Conservation (phyloP, 2,888 invertebrate genomes). For the Drosophila antonietae region DNA sequence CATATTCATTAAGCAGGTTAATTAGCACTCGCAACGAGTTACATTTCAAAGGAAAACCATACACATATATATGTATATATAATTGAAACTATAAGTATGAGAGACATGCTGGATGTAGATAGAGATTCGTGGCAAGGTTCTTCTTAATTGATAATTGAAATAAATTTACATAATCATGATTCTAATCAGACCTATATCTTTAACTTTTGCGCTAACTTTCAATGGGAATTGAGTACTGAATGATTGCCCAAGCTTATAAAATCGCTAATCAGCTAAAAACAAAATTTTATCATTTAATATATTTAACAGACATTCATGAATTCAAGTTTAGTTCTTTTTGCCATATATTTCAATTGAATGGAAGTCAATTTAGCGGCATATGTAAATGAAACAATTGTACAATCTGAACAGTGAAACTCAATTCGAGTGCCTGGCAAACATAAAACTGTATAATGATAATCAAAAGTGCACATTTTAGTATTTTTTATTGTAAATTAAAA, state of each 20-base stretch:
- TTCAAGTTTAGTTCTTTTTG: neutral
- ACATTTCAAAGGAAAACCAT: neutral
- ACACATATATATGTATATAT: no score
- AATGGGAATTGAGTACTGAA: no score
- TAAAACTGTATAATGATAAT: constrained; percentile 71
- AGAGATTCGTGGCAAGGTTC: neutral
- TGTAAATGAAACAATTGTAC: constrained; percentile 22
- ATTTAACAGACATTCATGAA: neutral
- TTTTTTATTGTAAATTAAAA: constrained; percentile 77
- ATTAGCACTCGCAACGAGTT: neutral
- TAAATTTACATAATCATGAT: no score
- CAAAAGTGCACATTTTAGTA: constrained; percentile 71
- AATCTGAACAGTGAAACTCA: constrained; percentile 24
- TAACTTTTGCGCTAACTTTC: no score
- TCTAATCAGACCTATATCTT: no score
- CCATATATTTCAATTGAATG: neutral
- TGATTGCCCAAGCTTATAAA: no score
- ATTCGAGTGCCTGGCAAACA: constrained; percentile 57
- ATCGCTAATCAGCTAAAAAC: no score
- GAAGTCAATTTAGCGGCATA: constrained; percentile 12
- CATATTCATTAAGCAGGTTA: neutral
- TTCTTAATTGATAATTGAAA: no score
- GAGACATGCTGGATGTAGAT: neutral
- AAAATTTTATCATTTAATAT: neutral
- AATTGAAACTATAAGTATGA: no score